Base-by-base conservation (phyloP, 2,888 invertebrate species). In the Arrhopalites spinosus region DNA sequence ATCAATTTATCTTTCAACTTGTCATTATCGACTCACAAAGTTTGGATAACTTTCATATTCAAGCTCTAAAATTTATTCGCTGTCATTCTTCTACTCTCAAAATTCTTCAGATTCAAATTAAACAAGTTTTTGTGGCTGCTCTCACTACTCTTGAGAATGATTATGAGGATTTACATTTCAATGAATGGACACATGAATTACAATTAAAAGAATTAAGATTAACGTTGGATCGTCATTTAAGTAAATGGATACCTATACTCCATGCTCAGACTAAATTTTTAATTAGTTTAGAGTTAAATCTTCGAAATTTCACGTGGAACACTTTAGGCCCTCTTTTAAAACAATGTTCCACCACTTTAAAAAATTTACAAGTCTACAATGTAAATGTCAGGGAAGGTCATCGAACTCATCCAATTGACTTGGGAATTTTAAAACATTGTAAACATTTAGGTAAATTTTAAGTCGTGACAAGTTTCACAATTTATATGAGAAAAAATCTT, bases 391-490 rank as follows among this genome's bases (percentile, higher is more conserved):
- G 71, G 15, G 76, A 79, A 23, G 77, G 77, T 0, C 30, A 74
- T 20, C 67, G 69, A 3, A 45, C 69, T 43, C 61, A 59, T 56
- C 77, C 77, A 15, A 69, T 79, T n/a, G 79, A 79, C 27, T 15
- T 77, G 29, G 74, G 73, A 13, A 27, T 77, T 13, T 63, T 79
- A 5, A 29, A 68, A 56, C 50, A 67, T 43, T 74, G 74, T 36
- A 17, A 20, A 13, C 5, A 23, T 3, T 43, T 79, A 3, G 67
- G 77, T 43, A 73, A 69, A 47, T 43, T 79, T n/a, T n/a, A n/a
- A n/a, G n/a, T n/a, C n/a, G n/a, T n/a, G n/a, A n/a, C n/a, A n/a
- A n/a, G n/a, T n/a, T n/a, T n/a, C n/a, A n/a, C n/a, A n/a, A n/a
- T n/a, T n/a, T n/a, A n/a, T n/a, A n/a, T n/a, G n/a, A n/a, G n/a